These are phyloP conservation scores for Apodemus sylvaticus DNA, from an alignment of 2,113 vertebrate genomes.

Conservation along the genomic window DNA sequence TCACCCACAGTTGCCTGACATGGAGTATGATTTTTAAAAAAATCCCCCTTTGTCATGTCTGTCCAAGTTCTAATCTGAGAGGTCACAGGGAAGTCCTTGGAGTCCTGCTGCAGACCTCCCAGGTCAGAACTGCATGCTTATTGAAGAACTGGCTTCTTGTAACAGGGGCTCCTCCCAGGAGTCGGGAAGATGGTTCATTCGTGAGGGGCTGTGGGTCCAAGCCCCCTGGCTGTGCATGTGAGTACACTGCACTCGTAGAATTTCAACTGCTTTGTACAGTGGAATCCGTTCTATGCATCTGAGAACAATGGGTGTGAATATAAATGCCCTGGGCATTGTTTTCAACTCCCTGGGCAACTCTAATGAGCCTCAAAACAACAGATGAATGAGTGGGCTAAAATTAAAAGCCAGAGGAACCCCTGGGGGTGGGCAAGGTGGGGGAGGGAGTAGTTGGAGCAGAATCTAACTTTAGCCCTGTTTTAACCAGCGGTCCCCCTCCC, in stretches of 20 bases:
- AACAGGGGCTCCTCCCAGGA: neutral
- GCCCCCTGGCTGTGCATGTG: neutral
- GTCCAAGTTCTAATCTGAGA: neutral
- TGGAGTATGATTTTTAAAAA: accelerated
- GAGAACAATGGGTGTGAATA: neutral
- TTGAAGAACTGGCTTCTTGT: neutral
- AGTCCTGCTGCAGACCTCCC: neutral
- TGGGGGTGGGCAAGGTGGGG: accelerated
- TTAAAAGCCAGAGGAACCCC: neutral
- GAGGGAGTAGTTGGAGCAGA: neutral
- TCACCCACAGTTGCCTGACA: neutral
- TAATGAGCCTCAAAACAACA: neutral
- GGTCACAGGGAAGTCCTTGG: neutral
- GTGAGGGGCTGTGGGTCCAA: neutral
- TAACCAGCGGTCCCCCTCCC: neutral
- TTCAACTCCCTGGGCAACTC: neutral
- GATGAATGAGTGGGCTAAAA: neutral
- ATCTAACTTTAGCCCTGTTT: neutral
- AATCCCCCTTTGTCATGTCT: neutral
- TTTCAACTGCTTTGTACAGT: neutral
- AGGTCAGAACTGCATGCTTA: too few species aligned
- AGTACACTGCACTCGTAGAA: neutral
- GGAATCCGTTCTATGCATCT: neutral
- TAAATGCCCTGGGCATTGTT: neutral
- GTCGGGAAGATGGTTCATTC: too few species aligned